A percentile compares a stretch with the other conserved stretches of the same genome.
phyloP scores from a whole-genome alignment of 2,797 vertebrate species.

The Chiropotes sagulatus region DNA sequence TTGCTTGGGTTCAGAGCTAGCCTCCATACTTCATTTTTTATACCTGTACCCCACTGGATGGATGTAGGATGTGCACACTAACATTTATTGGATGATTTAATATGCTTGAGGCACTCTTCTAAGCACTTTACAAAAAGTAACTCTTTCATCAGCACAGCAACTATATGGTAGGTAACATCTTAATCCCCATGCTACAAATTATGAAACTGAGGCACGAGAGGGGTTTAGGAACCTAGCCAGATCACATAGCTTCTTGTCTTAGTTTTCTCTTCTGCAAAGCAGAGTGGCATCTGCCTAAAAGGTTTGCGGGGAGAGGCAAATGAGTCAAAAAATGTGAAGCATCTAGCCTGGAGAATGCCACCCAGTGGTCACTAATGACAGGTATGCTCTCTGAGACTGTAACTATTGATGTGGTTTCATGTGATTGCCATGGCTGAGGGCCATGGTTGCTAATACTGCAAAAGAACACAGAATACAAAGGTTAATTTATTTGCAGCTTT shows the following conservation, averaged over 20 bases:
- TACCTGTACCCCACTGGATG: neutral
- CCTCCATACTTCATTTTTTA: neutral
- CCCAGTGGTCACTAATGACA: neutral
- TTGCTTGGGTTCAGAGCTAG: neutral
- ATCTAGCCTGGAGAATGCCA: neutral
- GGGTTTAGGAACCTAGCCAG: neutral
- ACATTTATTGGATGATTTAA: neutral
- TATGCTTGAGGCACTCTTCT: neutral
- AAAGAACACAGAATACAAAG: constrained; percentile 35
- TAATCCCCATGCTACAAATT: neutral
- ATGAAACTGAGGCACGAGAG: constrained; percentile 7
- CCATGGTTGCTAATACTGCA: neutral
- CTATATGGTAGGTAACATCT: neutral
- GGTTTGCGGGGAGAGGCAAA: neutral
- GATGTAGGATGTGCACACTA: neutral
- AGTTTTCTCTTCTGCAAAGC: neutral
- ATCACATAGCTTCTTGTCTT: neutral
- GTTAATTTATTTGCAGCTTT: constrained; percentile 35
- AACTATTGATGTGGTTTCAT: neutral
- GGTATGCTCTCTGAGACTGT: neutral
- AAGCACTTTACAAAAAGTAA: neutral
- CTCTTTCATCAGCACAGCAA: neutral
- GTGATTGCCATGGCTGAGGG: neutral
- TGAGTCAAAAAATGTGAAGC: neutral
- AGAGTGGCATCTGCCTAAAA: neutral